Evolutionary conservation across 2,797 vertebrate genomes (phyloP), one percentile per base, ranked within the genome.

Genomic region (Sardinella longiceps): DNA sequence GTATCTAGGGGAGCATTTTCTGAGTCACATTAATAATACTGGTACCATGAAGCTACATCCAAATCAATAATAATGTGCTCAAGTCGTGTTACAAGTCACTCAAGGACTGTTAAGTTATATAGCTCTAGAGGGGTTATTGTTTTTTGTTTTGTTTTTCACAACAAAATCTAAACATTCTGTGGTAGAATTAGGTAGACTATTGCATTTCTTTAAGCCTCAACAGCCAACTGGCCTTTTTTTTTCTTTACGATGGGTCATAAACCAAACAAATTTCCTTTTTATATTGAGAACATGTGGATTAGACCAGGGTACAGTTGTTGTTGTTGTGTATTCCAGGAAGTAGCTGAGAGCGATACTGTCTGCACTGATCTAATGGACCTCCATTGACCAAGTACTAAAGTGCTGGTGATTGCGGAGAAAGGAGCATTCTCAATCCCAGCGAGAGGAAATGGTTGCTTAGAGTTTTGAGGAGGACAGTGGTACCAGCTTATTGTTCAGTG

Each of bases 211-310:
- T 43, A 70, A 12, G 30, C 12, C 63, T 30, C 30, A 15, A 18
- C 33, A 39, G 70, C 63, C 33, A 70, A 70, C 30, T 33, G 14
- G 25, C 28, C 63, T 28, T 7, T 33, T 37, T 86, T 70, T 83
- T 83, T 28, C 84, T 10, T 81, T 83, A 80, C 70, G 66, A 46
- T 87, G 82, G 84, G 37, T 43, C 53, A 84, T 83, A 14, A 84
- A 82, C 86, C 60, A 84, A 85, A 87, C 48, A 50, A 50, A 87
- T 23, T 30, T 30, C 30, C 14, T 46, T 74, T 33, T 74, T 33
- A 74, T 77, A 74, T 7, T 77, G 70, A 77, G 20, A 77, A 18
- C 70, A 77, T 77, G 70, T 43, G 33, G 7, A 70, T 37, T 33
- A 43, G 37, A 77, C 33, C 70, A 77, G 70, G 15, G 18, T 18